A percentile compares a stretch with the other conserved stretches of the same genome.
phyloP scores from a whole-genome alignment of 1,140 invertebrate genomes.

The Drosophila tsacasi region DNA sequence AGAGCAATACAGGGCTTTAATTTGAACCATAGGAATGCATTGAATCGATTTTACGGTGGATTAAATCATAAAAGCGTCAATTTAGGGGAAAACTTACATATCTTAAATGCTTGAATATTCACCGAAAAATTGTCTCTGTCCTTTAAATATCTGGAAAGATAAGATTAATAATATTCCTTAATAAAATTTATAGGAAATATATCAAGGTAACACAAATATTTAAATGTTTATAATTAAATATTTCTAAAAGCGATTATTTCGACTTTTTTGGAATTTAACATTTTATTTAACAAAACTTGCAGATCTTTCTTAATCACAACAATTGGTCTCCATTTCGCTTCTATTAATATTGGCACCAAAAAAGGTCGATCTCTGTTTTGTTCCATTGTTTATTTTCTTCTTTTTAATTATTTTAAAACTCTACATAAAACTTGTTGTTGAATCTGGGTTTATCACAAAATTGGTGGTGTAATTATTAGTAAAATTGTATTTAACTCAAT shows the following conservation, averaged over 20 bases:
- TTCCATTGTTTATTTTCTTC: background rate
- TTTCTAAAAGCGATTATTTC: background rate
- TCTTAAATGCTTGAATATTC: background rate
- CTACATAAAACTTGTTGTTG: background rate
- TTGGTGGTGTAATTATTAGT: too few relatives aligned
- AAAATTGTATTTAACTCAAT: background rate
- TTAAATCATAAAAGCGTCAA: background rate
- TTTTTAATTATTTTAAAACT: background rate
- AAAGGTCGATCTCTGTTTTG: background rate
- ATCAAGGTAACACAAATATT: background rate
- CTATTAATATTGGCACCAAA: background rate
- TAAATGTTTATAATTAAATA: background rate
- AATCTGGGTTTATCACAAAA: too few relatives aligned
- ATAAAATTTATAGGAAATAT: background rate
- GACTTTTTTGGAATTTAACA: rapidly evolving
- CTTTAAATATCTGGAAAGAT: background rate
- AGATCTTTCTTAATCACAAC: background rate
- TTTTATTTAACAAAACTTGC: background rate
- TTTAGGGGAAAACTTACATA: too few relatives aligned
- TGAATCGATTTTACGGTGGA: background rate
- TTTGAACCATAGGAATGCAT: background rate
- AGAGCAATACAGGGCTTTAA: background rate
- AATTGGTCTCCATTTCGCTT: background rate
- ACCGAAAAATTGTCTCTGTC: background rate
- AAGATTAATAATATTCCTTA: background rate